phyloP scores from a whole-genome alignment of 2,797 vertebrate genomes.

The Lepilemur ruficaudatus region DNA sequence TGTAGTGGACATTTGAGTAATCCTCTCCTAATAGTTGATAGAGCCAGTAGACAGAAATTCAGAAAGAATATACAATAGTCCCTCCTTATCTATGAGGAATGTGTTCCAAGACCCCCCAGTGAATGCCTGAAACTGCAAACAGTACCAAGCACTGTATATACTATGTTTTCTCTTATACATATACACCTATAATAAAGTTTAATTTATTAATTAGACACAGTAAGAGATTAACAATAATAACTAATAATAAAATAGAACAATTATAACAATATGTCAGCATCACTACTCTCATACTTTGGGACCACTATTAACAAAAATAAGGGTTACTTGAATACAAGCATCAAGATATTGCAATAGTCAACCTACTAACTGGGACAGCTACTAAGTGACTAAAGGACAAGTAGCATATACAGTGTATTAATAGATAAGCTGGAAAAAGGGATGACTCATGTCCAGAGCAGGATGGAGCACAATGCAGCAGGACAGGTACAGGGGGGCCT shows the following conservation, averaged over 20 bases:
- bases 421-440: not conserved
- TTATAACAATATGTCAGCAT: not conserved
- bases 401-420: not conserved
- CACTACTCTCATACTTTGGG: not conserved
- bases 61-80: not conserved
- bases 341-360: no score
- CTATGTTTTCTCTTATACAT: not conserved
- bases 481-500: not conserved
- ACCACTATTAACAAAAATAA: not conserved
- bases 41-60: not conserved
- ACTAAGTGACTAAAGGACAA: not conserved
- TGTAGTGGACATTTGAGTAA: not conserved
- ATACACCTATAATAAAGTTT: not conserved
- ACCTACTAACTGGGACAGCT: not conserved
- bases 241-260: not conserved
- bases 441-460: not conserved
- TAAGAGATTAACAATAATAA: not conserved
- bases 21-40: not conserved
- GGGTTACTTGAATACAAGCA: not conserved
- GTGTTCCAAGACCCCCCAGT: not conserved
- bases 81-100: not conserved
- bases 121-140: not conserved
- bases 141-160: not conserved
- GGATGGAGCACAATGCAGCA: not conserved
- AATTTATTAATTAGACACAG: not conserved